Percentiles rank a stretch among this genome's conserved stretches.
Conservation (phyloP, 2,888 invertebrate species). For the Tetragonisca angustula region DNA sequence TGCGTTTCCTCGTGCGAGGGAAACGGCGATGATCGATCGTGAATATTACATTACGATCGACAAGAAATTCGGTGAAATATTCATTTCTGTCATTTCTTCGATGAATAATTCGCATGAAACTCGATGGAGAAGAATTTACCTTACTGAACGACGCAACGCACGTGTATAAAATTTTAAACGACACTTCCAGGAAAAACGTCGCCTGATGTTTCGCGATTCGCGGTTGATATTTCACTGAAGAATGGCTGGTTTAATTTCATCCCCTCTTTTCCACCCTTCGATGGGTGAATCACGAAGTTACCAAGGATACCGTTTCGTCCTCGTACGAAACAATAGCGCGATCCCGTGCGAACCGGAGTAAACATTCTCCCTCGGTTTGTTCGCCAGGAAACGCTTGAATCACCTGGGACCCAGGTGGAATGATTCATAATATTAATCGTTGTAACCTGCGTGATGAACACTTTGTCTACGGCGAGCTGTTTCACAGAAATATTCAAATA, state of each 20-base stretch:
- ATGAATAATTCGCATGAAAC: neutral
- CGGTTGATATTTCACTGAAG: conserved; percentile 40
- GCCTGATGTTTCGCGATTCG: conserved; percentile 4
- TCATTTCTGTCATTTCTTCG: neutral
- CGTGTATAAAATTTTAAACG: neutral
- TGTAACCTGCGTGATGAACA: neutral
- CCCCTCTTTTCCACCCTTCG: conserved; percentile 37
- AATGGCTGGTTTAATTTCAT: conserved; percentile 20
- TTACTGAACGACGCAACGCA: neutral
- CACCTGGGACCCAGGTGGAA: conserved; percentile 47
- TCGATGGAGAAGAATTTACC: neutral
- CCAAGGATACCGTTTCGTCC: conserved; percentile 57
- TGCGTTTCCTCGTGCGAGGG: conserved; percentile 19
- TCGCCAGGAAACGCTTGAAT: conserved; percentile 37
- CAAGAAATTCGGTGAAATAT: neutral
- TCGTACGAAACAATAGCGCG: conserved; percentile 40
- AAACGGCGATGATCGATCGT: conserved; percentile 15
- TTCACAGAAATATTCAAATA: neutral
- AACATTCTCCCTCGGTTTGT: conserved; percentile 29
- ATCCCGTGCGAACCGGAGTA: conserved; percentile 26
- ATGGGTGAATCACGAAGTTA: conserved; percentile 64
- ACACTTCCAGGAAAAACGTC: neutral
- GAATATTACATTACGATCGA: neutral
- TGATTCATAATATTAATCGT: conserved; percentile 25
- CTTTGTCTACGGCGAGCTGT: neutral